Base-by-base conservation (phyloP, 2,797 vertebrate species). In the Oreochromis mossambicus region DNA sequence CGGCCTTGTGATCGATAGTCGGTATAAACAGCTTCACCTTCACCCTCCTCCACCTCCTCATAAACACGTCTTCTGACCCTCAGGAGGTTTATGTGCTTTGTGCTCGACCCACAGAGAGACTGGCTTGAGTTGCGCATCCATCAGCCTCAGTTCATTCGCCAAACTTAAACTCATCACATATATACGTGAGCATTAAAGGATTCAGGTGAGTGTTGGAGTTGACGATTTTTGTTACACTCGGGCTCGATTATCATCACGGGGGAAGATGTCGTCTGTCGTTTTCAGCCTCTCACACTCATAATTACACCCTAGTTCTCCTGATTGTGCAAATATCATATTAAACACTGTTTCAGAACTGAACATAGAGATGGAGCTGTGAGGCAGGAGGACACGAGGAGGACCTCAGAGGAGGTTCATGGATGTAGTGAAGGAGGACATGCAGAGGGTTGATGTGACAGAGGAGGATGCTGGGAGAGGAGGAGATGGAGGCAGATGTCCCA, bases 11-110 rank as follows among this genome's bases (percentile, higher is more conserved):
- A 92, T 93, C 84, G 21, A 87, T 84, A 17, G 36, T 29, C 73
- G 38, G 81, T 32, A 77, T 48, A 68, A 89, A 88, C 83, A 80
- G 63, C 80, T 73, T 87, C 79, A 93, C 83, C 89, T 86, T 81
- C 52, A 34, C 50, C 87, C 87, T 77, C 68, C 86, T 82, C 77
- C 84, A 79, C 83, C 50, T 85, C 82, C 61, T 78, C 78, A 80
- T 5, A 36, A 73, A 70, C 78, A 83, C n/a, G 24, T 81, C 80
- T 81, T 8, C 58, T 58, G 51, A 77, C 81, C 63, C 63, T 55
- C 50, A 54, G 41, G 63, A 70, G 24, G 61, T 68, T 52, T 43
- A 24, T 38, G n/a, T 21, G 50, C 50, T 38, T 75, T 38, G n/a
- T 24, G 1, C 11, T 54, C 12, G 50, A 77, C 48, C 75, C 19